Evolutionary conservation across 2,888 invertebrate species (phyloP).

Genomic region (Leptinotarsa rubiginosa): DNA sequence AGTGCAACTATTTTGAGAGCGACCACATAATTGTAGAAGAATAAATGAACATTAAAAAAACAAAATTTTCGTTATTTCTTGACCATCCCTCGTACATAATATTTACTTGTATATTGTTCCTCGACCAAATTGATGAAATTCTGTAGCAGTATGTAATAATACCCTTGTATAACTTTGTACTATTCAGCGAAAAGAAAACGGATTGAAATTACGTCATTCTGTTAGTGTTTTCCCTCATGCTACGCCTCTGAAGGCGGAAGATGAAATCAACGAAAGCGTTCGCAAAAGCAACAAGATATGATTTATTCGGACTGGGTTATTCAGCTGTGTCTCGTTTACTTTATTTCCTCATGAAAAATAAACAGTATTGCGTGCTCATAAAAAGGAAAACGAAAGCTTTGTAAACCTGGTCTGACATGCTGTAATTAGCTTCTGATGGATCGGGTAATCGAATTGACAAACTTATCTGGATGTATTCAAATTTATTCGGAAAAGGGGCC

Average conservation of each 20-base stretch:
- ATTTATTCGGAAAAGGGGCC: conserved; percentile 1
- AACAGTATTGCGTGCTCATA: conserved; percentile 13
- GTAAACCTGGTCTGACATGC: neutral
- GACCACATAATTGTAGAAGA: too few species aligned
- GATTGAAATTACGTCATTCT: too few species aligned
- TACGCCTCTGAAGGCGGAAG: conserved; percentile 15
- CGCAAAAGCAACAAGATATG: conserved; percentile 10
- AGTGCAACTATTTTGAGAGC: too few species aligned
- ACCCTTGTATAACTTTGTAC: too few species aligned
- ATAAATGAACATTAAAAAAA: too few species aligned
- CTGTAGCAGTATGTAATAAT: too few species aligned
- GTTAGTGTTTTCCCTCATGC: neutral
- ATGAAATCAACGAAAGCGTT: neutral
- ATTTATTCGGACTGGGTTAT: conserved; percentile 7
- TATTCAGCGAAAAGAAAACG: too few species aligned
- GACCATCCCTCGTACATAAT: too few species aligned
- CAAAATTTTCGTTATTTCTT: too few species aligned
- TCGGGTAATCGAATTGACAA: neutral
- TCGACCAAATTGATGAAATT: too few species aligned
- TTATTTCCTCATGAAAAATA: conserved; percentile 24
- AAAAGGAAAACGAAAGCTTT: conserved; percentile 19
- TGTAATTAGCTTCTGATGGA: conserved; percentile 6
- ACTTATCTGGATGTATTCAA: conserved; percentile 1
- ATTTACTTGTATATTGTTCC: too few species aligned
- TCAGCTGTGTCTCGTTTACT: conserved; percentile 21